Evolutionary conservation across 2,888 invertebrate species (phyloP).

Genomic region (Cartodere bifasciata): DNA sequence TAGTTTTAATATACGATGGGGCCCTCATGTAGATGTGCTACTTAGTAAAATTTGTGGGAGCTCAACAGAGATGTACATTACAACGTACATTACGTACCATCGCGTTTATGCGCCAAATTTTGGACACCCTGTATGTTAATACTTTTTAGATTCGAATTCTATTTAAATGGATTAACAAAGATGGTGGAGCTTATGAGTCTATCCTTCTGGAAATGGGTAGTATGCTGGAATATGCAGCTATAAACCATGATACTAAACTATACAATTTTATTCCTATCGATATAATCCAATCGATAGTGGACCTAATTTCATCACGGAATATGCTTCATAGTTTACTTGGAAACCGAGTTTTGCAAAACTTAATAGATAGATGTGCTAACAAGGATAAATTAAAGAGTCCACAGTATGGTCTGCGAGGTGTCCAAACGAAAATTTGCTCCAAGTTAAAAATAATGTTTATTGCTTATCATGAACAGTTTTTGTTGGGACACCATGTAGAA

Average conservation of each 20-base stretch:
- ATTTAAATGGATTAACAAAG: constrained; percentile 39
- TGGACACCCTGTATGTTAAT: not conserved
- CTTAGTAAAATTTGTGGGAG: too few relatives aligned
- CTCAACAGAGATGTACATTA: too few relatives aligned
- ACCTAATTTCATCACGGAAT: constrained; percentile 37
- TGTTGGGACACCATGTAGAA: too few relatives aligned
- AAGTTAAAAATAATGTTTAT: too few relatives aligned
- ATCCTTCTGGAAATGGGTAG: constrained; percentile 40
- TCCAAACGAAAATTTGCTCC: too few relatives aligned
- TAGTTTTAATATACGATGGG: too few relatives aligned
- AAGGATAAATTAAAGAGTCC: too few relatives aligned
- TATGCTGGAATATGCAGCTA: constrained; percentile 41
- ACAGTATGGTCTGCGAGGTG: too few relatives aligned
- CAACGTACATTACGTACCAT: too few relatives aligned
- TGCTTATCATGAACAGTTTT: too few relatives aligned
- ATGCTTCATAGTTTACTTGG: constrained; percentile 40
- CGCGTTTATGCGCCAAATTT: too few relatives aligned
- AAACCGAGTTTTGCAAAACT: constrained; percentile 40
- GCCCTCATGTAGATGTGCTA: too few relatives aligned
- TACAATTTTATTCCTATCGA: constrained; percentile 37
- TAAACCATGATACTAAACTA: constrained; percentile 33
- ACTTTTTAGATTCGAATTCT: constrained; percentile 33
- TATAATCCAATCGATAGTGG: constrained; percentile 37
- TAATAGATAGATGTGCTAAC: constrained; percentile 44
- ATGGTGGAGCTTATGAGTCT: constrained; percentile 33